Evolutionary conservation across 1,140 invertebrate genomes (phyloP).

Genomic region (Megalopta genalis): DNA sequence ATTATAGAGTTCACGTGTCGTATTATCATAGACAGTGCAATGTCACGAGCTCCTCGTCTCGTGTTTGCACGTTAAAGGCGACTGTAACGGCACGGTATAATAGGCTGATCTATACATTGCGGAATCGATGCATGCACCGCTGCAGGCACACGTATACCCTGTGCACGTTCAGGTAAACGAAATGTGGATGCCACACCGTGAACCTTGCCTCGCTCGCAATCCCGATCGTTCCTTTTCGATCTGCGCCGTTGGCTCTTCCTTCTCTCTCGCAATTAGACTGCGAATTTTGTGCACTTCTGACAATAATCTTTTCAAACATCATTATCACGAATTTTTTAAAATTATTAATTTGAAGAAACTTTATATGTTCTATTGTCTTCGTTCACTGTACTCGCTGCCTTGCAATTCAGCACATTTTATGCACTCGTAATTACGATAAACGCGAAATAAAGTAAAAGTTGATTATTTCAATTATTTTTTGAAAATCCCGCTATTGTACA

Average conservation of each 20-base stretch:
- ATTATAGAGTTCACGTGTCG: conserved; percentile 66
- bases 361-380: too few species aligned
- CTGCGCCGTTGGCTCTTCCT: conserved; percentile 27
- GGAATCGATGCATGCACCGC: conserved; percentile 45
- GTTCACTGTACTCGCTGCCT: too few species aligned
- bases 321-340: too few species aligned
- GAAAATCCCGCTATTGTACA: too few species aligned
- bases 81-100: conserved; percentile 51
- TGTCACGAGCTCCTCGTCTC: conserved; percentile 63
- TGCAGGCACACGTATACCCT: conserved; percentile 41
- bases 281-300: not conserved
- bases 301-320: too few species aligned
- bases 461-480: too few species aligned
- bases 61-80: conserved; percentile 55
- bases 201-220: conserved; percentile 45
- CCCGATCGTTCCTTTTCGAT: conserved; percentile 43
- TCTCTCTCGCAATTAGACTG: conserved; percentile 3
- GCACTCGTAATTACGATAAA: too few species aligned
- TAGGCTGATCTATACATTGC: conserved; percentile 60
- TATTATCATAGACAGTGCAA: conserved; percentile 67
- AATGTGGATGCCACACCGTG: conserved; percentile 36
- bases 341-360: too few species aligned
- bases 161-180: conserved; percentile 24
- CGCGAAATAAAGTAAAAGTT: too few species aligned
- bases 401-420: too few species aligned